Conservation (phyloP, 2,113 vertebrate species). For the human (Homo sapiens) region GRCh38 chr4:124334501-124335000, state of each 20-base stretch:
- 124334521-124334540: not conserved
- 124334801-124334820: not conserved
- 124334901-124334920: not conserved
- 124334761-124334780: not conserved
- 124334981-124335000: not conserved
- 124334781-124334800: not conserved
- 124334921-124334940: not conserved
- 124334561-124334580: not conserved
- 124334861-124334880: not conserved
- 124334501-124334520: slow-evolving; percentile 44
- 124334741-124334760: not conserved
- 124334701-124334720: not conserved
- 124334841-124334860: not conserved
- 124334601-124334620: not conserved
- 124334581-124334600: not conserved
- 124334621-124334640: not conserved
- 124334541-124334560: not conserved
- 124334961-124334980: not conserved
- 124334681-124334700: not conserved
- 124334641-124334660: not conserved
- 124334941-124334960: not conserved
- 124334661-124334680: not conserved
- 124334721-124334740: not conserved
- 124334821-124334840: not conserved
- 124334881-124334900: not conserved